Base-by-base conservation (phyloP, 1,140 invertebrate genomes). In the Bombus pyrosoma region DNA sequence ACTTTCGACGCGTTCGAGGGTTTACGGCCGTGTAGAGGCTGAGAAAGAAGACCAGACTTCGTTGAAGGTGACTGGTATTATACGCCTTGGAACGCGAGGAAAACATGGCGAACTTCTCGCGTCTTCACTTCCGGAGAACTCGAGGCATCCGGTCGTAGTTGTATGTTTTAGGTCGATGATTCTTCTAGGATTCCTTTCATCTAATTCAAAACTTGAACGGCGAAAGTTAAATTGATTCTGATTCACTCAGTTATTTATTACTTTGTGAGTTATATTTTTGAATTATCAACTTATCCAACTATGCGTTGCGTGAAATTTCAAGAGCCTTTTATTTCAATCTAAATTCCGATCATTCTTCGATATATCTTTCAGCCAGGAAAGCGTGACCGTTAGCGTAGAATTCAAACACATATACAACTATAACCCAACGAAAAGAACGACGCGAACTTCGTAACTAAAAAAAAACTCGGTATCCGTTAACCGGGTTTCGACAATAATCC, bases 1-100 rank as follows among this genome's bases (percentile, higher is more conserved):
- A 89, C 86, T 89, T 78, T 89, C 59, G 76, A 87, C 69, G 72
- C 71, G 81, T 74, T 77, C 69, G 75, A 68, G 68, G 77, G 76
- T 90, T 90, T 90, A 90, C 68, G 62, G 79, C 57, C 32, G 73
- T 64, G 75, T 5, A 37, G 78, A 37, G 43, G 43, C 32, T 25
- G 76, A 32, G 41, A 74, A 62, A 80, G 64, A 87, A 85, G 71
- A 18, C 8, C 77, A 2, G 22, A 47, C 10, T 68, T 28, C 75
- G 34, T 8, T 41, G 41, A 34, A 64, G 25, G 69, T 62, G 78
- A 66, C 32, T 47, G 78, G 6, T 13, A 32, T 15, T 53, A 25
- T 13, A 22, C 57, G 37, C 10, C n/a, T 25, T 9, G 8, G 47
- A 37, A 34, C 32, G 9, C 32, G 43, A n/a, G 32, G 6, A 53